Evolutionary conservation across 2,113 vertebrate species (phyloP).

Genomic region (Lepus americanus): DNA sequence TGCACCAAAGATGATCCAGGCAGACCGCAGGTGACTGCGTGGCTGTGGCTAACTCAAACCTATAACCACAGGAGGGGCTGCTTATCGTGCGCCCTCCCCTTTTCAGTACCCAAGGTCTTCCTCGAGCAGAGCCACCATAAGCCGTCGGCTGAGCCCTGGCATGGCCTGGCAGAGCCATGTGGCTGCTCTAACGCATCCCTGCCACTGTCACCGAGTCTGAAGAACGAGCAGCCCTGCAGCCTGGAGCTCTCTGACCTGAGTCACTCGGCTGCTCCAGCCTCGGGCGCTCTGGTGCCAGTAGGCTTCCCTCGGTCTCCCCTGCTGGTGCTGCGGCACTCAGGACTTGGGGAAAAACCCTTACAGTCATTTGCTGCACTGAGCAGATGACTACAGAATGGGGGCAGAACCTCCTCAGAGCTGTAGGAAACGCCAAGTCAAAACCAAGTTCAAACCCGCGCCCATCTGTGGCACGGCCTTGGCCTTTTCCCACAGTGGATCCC

Average conservation of each 20-base stretch:
- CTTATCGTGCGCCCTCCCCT: background rate
- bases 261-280: background rate
- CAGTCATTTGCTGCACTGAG: background rate
- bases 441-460: background rate
- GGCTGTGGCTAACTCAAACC: background rate
- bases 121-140: background rate
- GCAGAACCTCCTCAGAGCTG: background rate
- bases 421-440: background rate
- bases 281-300: background rate
- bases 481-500: accelerated
- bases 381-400: background rate
- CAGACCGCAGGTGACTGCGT: background rate
- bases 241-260: background rate
- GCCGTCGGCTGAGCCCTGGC: slow-evolving; percentile 27
- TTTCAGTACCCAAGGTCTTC: background rate
- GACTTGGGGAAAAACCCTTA: slow-evolving; percentile 25
- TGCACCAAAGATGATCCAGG: background rate
- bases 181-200: slow-evolving; percentile 57
- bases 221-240: slow-evolving; percentile 10
- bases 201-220: slow-evolving; percentile 56
- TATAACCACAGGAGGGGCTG: background rate
- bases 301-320: background rate
- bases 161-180: slow-evolving; percentile 60
- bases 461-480: too few relatives aligned
- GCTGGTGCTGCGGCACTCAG: background rate